Base-by-base conservation (phyloP, 2,888 invertebrate genomes). In the Panzeria rudis region DNA sequence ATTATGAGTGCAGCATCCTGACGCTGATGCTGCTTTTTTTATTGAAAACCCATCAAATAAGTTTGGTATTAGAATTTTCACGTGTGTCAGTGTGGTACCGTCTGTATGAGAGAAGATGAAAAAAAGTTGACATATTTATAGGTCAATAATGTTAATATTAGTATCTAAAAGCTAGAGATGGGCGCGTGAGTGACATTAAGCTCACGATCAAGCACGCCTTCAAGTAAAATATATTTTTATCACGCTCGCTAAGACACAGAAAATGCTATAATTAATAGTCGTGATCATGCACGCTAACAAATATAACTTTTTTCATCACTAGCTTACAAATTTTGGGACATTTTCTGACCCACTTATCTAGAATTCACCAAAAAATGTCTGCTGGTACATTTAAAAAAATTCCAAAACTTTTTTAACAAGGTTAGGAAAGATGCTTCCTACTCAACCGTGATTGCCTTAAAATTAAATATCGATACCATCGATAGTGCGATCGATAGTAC, bases 1-100 rank as follows among this genome's bases (percentile, higher is more conserved):
- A 32, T n/a, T 35, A 69, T 7, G 41, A 66, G 66, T 41, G 54
- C 84, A 84, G 84, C 84, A 80, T 84, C 76, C 80, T 71, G 25
- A 17, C 23, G 52, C 41, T 59, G 8, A 29, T 17, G 23, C 20
- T n/a, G n/a, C 5, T 5, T 59, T 13, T 11, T 59, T 66, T n/a
- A n/a, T 15, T 47, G 9, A 47, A 64, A 59, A 50, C 15, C 35
- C 38, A 23, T 56, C 3, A 52, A 54, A 9, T 20, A 9, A 17
- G 6, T 44, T 79, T 62, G 29, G n/a, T 25, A 59, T 44, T 32
- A 29, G 17, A 38, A 23, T 4, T 29, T 62, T 35, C 23, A 32
- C 20, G 17, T 23, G 15, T 38, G 23, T 41, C 25, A 25, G n/a
- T n/a, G 23, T 56, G 20, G 17, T 20, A 15, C 20, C 32, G 9